phyloP scores from a whole-genome alignment of 2,797 vertebrate genomes.

The Dromococcyx pavoninus region DNA sequence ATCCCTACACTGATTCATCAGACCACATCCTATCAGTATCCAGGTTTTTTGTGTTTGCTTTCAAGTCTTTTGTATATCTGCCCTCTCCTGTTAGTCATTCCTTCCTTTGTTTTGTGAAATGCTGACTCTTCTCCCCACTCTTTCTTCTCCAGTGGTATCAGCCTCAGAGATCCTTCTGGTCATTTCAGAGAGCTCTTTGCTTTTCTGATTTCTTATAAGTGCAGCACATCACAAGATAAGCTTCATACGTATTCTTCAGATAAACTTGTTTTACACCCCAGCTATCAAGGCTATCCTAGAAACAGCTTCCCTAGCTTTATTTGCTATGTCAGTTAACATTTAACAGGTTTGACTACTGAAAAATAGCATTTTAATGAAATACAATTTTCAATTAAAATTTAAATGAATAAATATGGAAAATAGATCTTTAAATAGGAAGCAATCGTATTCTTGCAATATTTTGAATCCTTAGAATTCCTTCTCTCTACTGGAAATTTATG shows the following conservation, averaged over 20 bases:
- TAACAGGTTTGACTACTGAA: not conserved
- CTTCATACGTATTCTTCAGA: not conserved
- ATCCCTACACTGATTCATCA: conserved; percentile 6
- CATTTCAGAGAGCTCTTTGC: not conserved
- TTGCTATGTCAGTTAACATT: not conserved
- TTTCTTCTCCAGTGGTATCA: not conserved
- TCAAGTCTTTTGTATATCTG: not conserved
- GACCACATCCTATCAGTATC: not conserved
- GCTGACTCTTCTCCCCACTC: not conserved
- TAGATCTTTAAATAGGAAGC: not conserved
- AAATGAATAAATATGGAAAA: not conserved
- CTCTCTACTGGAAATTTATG: not conserved
- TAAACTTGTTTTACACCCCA: not conserved
- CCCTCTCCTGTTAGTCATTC: conserved; percentile 5
- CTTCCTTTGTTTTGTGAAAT: conserved; percentile 31
- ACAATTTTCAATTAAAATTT: not conserved
- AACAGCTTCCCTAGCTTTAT: conserved; percentile 1
- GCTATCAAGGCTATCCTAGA: not conserved
- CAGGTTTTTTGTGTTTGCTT: not conserved
- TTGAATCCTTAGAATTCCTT: not conserved
- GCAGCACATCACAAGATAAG: not conserved
- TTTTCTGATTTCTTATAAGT: not conserved
- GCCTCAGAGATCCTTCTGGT: not conserved
- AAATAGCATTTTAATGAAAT: not conserved
- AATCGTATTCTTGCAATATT: not conserved